Percentiles rank a stretch among this genome's conserved stretches.
Conservation (phyloP, 2,797 vertebrate species). For the Mus minutoides region DNA sequence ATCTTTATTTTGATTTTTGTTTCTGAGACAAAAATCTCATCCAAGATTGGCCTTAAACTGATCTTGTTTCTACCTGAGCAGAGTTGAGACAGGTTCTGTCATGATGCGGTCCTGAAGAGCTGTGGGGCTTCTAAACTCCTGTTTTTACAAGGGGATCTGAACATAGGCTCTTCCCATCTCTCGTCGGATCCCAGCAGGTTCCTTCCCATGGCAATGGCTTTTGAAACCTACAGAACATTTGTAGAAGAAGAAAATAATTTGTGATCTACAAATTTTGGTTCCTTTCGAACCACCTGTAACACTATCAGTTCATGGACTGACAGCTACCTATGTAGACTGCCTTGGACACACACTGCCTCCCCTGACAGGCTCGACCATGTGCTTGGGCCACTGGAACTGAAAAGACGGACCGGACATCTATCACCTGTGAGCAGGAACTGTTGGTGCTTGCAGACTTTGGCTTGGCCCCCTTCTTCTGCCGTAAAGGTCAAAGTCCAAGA, state of each 20-base stretch:
- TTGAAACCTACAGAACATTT: background rate
- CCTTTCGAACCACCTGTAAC: background rate
- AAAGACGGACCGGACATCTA: accelerated
- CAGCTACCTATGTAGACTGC: background rate
- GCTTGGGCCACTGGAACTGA: background rate
- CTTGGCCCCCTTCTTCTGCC: background rate
- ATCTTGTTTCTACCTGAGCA: background rate
- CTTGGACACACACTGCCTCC: background rate
- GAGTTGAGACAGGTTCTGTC: no score
- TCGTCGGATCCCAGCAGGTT: background rate
- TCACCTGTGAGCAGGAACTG: background rate
- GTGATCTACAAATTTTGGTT: background rate
- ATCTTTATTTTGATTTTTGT: background rate
- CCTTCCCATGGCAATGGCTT: background rate
- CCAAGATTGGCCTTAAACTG: background rate
- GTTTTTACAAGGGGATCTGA: background rate
- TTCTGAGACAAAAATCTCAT: background rate
- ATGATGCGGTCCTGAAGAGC: background rate
- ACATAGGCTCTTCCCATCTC: background rate
- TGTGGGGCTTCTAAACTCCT: background rate
- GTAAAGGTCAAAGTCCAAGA: background rate
- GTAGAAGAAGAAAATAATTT: background rate
- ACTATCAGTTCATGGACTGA: background rate
- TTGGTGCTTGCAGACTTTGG: background rate
- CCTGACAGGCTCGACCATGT: background rate